These are phyloP conservation scores for Caenorhabditis doughertyi DNA, from an alignment of 2,888 invertebrate genomes.

Conservation along the genomic window DNA sequence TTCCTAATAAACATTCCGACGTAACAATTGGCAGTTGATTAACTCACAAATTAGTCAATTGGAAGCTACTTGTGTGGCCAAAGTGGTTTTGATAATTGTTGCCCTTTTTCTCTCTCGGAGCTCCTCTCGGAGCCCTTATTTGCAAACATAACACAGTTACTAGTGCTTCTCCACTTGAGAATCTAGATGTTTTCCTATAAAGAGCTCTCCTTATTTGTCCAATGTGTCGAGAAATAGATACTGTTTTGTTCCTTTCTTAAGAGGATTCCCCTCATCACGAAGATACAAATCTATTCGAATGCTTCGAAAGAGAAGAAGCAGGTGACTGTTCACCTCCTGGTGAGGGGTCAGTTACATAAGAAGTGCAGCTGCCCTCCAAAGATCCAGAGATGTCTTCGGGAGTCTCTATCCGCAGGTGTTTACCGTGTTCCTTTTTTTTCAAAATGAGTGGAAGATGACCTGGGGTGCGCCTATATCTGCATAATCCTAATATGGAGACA, in stretches of 20 bases:
- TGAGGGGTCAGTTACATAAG: slow-evolving; percentile 34
- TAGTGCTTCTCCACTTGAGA: slow-evolving; percentile 3
- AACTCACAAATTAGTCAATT: slow-evolving; percentile 43
- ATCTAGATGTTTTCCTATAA: slow-evolving; percentile 15
- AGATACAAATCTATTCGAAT: neutral
- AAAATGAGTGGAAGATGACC: neutral
- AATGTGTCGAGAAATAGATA: neutral
- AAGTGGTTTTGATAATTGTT: slow-evolving; percentile 59
- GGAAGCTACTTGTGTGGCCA: slow-evolving; percentile 48
- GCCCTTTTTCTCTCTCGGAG: neutral
- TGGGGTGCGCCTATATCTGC: slow-evolving; percentile 7
- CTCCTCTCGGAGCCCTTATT: slow-evolving; percentile 15
- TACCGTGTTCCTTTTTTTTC: slow-evolving; percentile 33
- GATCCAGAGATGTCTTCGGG: neutral
- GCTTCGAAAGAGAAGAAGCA: neutral
- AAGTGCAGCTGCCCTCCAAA: slow-evolving; percentile 3
- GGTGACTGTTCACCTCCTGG: slow-evolving; percentile 6
- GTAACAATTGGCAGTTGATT: slow-evolving; percentile 54
- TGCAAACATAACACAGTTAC: slow-evolving; percentile 34
- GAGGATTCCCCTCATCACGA: neutral
- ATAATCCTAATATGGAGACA: slow-evolving; percentile 10
- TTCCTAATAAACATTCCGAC: slow-evolving; percentile 24
- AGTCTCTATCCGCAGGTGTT: slow-evolving; percentile 8
- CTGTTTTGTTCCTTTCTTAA: neutral
- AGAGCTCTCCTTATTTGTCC: neutral